Base-by-base conservation (phyloP, 2,113 vertebrate species). In the Probosciger aterrimus region DNA sequence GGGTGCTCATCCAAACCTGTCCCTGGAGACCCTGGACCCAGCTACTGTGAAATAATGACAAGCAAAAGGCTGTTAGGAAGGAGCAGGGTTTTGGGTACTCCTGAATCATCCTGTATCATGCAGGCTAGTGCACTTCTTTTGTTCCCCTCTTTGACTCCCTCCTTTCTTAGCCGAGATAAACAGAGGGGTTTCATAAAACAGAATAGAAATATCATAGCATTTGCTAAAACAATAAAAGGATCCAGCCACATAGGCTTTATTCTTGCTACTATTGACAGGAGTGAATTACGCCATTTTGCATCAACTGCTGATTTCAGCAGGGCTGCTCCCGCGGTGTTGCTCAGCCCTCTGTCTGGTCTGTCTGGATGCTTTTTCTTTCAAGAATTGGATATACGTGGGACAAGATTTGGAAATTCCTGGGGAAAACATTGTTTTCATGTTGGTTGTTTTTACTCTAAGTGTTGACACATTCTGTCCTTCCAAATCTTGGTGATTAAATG, bases 401-500 rank as follows among this genome's bases (percentile, higher is more conserved):
- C 20, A 50, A 20, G 86, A 28, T 7, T 71, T 85, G 64, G 71
- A 81, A 90, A 81, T 74, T 76, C 49, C 79, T 80, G 44, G 14
- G 23, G 37, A 63, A 90, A 92, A 76, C 23, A 59, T 50, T 91
- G 27, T 77, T 93, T 94, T 83, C 46, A 3, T 35, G 30, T 23
- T 74, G 64, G n/a, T 76, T 89, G 49, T 76, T 95, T 87, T 95
- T 77, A 52, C 37, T 85, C 9, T 10, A 60, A 65, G 86, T 85
- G 92, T 74, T 81, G 93, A 71, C 88, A 92, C 81, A 53, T 94
- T 94, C 74, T 79, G 76, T 90, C 69, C 62, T 62, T 90, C 70
- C 88, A 92, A 91, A 83, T 91, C 80, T 79, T 1, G 0, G 10
- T 84, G 88, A 88, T 94, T 95, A 79, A 82, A 69, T 2, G 25